Conservation (phyloP, 2,113 vertebrate species). For the Myotis brandtii region DNA sequence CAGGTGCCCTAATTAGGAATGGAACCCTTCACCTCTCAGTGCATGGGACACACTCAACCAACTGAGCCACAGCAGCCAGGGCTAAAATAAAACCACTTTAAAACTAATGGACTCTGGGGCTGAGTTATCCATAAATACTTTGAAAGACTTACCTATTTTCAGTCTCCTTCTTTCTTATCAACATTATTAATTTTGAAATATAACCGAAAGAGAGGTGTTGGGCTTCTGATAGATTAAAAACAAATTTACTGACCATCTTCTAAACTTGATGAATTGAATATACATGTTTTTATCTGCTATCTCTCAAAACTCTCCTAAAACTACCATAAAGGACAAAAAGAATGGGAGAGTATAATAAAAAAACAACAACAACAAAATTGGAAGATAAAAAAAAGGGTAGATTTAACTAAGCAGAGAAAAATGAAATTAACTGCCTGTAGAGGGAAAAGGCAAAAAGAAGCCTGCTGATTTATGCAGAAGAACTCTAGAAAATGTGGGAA, state of each 20-base stretch:
- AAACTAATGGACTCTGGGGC: neutral
- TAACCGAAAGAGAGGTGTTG: neutral
- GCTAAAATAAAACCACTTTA: neutral
- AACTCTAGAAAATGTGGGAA: neutral
- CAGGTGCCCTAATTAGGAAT: too few species aligned
- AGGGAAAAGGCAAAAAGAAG: neutral
- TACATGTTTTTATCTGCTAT: constrained; percentile 1
- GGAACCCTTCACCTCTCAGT: too few species aligned
- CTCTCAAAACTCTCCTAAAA: neutral
- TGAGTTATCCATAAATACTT: neutral
- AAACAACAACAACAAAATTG: neutral
- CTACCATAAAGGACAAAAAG: neutral
- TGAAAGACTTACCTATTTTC: neutral
- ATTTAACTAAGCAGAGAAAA: constrained; percentile 15
- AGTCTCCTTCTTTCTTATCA: constrained; percentile 15
- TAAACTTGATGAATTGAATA: neutral
- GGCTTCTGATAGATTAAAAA: constrained; percentile 43
- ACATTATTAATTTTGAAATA: constrained; percentile 32
- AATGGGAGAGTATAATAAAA: neutral
- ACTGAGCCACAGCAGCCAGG: too few species aligned
- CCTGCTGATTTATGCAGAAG: neutral
- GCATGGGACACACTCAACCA: too few species aligned
- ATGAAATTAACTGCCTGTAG: neutral
- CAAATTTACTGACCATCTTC: neutral
- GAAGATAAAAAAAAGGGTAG: neutral